Conservation (phyloP, 2,888 invertebrate genomes). For the Drosophila siamana region DNA sequence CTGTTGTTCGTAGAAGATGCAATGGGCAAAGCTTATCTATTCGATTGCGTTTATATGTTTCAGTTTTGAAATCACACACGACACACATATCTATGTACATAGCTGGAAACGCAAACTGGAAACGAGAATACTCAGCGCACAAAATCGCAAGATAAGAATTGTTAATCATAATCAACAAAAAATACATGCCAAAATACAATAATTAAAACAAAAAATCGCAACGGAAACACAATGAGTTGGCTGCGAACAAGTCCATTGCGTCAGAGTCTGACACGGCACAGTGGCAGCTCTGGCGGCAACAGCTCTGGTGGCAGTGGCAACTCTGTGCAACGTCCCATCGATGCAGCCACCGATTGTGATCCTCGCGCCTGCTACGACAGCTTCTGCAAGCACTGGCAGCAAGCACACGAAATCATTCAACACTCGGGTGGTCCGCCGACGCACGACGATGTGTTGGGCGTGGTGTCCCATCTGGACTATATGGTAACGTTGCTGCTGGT, state of each 20-base stretch:
- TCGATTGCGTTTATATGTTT: slow-evolving; percentile 32
- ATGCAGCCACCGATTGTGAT: slow-evolving; percentile 91
- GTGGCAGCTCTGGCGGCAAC: slow-evolving; percentile 66
- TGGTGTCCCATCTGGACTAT: slow-evolving; percentile 96
- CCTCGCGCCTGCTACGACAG: slow-evolving; percentile 96
- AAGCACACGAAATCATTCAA: slow-evolving; percentile 93
- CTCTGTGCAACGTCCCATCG: slow-evolving; percentile 86
- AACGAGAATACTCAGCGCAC: slow-evolving; percentile 49
- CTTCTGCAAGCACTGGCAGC: slow-evolving; percentile 97
- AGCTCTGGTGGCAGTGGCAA: slow-evolving; percentile 62
- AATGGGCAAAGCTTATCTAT: slow-evolving; percentile 45
- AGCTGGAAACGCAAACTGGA: slow-evolving; percentile 37
- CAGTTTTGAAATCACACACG: slow-evolving; percentile 27
- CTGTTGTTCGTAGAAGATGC: slow-evolving; percentile 26
- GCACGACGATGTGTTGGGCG: slow-evolving; percentile 95
- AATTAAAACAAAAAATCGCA: slow-evolving; percentile 45
- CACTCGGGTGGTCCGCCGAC: slow-evolving; percentile 89
- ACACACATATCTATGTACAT: slow-evolving; percentile 16
- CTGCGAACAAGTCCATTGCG: slow-evolving; percentile 87
- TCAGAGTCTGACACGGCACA: slow-evolving; percentile 86
- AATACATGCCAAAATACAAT: slow-evolving; percentile 58
- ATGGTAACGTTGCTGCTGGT: slow-evolving; percentile 93
- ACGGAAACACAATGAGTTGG: slow-evolving; percentile 88
- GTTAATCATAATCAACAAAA: slow-evolving; percentile 9
- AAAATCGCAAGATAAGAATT: slow-evolving; percentile 41